phyloP scores from a whole-genome alignment of 2,797 vertebrate genomes.

The Gobio occitaniae region DNA sequence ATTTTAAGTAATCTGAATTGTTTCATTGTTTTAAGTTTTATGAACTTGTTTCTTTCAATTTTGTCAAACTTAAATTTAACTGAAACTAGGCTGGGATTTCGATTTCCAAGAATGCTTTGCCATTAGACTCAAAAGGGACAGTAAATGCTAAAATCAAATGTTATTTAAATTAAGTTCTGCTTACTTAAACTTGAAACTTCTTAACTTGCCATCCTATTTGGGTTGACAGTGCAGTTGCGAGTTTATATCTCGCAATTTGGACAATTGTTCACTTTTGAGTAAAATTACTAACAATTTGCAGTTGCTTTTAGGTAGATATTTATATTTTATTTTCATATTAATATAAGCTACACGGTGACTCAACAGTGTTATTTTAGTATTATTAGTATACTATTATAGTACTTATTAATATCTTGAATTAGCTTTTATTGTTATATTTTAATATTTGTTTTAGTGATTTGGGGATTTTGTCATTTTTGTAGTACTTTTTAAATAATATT shows the following conservation, averaged over 20 bases:
- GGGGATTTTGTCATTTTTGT: neutral
- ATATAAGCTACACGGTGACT: neutral
- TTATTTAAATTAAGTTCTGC: too few relatives aligned
- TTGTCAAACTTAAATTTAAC: too few relatives aligned
- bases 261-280: neutral
- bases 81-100: too few relatives aligned
- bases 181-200: too few relatives aligned
- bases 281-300: neutral
- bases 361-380: neutral
- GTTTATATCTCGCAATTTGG: neutral
- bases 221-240: too few relatives aligned
- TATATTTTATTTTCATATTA: neutral
- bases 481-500: neutral
- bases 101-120: too few relatives aligned
- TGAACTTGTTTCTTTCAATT: too few relatives aligned
- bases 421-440: neutral
- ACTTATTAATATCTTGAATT: neutral
- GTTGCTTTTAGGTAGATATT: neutral
- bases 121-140: too few relatives aligned
- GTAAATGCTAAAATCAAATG: too few relatives aligned
- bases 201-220: too few relatives aligned
- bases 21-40: too few relatives aligned
- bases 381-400: neutral
- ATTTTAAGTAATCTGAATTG: too few relatives aligned
- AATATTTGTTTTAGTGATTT: neutral